phyloP scores from a whole-genome alignment of 1,140 invertebrate genomes.

The Drosophila kanapiae region DNA sequence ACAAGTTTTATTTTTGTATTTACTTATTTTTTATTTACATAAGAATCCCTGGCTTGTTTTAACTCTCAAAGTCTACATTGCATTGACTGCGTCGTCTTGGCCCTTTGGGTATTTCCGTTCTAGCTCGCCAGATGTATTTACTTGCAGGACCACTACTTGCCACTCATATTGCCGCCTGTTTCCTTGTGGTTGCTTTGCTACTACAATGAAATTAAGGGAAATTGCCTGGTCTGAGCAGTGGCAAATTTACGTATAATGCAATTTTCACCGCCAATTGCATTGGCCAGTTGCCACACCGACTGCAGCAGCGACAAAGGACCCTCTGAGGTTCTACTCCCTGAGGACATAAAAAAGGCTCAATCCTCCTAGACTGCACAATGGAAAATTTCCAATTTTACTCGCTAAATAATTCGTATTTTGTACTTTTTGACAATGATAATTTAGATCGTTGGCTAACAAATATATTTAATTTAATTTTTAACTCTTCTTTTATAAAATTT shows the following conservation, averaged over 20 bases:
- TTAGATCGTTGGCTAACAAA: no score
- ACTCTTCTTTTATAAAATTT: no score
- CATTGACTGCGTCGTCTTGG: no score
- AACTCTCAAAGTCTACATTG: not conserved
- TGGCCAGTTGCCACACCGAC: conserved; percentile 13
- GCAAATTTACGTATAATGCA: conserved; percentile 27
- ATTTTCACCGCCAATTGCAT: conserved; percentile 24
- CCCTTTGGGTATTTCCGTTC: not conserved
- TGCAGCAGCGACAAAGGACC: conserved; percentile 2
- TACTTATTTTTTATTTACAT: no score
- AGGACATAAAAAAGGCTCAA: conserved; percentile 1
- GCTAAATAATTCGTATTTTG: accelerated
- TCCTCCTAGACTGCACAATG: conserved; percentile 3
- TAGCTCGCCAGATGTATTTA: not conserved
- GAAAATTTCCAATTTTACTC: not conserved
- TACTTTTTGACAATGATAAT: no score
- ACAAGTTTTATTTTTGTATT: no score
- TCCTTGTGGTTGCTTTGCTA: conserved; percentile 21
- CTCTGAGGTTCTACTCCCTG: not conserved
- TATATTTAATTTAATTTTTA: no score
- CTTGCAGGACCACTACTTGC: conserved; percentile 4
- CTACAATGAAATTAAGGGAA: conserved; percentile 20
- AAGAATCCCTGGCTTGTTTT: no score
- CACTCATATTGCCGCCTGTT: conserved; percentile 8
- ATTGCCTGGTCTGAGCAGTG: conserved; percentile 25